Percentiles rank a stretch among this genome's conserved stretches.
phyloP scores from a whole-genome alignment of 2,113 vertebrate species.

The Cyprinus carpio region DNA sequence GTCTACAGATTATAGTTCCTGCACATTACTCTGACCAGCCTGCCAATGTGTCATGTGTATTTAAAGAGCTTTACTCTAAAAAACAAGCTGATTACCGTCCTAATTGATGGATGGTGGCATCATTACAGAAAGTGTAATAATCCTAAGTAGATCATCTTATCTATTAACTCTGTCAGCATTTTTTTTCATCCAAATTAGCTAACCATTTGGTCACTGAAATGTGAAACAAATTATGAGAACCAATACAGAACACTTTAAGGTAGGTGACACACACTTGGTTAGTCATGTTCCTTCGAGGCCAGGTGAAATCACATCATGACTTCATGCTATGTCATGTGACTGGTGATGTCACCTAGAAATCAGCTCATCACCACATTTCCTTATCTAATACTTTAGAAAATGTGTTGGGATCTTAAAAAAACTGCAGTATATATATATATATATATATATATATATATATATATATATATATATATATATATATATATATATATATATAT shows the following conservation, averaged over 20 bases:
- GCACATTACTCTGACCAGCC: conserved; percentile 31
- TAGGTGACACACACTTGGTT: conserved; percentile 2
- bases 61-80: conserved; percentile 30
- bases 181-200: not conserved
- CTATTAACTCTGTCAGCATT: conserved; percentile 29
- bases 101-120: conserved; percentile 1
- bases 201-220: not conserved
- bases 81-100: conserved; percentile 3
- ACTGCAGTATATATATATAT: too few relatives aligned
- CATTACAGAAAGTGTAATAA: not conserved
- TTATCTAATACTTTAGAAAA: not conserved
- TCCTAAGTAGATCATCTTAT: not conserved
- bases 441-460: too few relatives aligned
- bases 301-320: conserved; percentile 7
- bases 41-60: conserved; percentile 42
- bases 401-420: not conserved
- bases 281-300: not conserved
- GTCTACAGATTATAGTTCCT: conserved; percentile 45
- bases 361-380: not conserved
- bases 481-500: too few relatives aligned
- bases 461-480: too few relatives aligned
- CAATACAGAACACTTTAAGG: not conserved
- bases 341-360: conserved; percentile 16
- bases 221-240: not conserved
- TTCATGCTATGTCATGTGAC: not conserved